phyloP scores from a whole-genome alignment of 2,888 invertebrate genomes.

The Drosophila greeni region DNA sequence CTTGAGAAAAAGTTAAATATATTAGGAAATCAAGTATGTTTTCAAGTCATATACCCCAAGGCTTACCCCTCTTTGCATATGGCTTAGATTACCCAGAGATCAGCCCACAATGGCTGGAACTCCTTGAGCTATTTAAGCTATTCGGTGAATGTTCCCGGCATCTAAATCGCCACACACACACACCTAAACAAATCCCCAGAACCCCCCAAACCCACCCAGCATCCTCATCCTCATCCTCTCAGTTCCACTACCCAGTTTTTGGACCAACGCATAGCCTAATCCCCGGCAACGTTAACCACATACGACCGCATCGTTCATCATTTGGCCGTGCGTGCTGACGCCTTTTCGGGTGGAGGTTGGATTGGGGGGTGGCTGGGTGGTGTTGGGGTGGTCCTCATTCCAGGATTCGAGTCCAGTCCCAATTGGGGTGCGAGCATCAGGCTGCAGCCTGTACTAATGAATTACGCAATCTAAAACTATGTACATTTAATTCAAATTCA shows the following conservation, averaged over 20 bases:
- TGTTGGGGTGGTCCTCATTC: not conserved
- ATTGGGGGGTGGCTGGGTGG: not conserved
- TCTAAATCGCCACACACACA: not conserved
- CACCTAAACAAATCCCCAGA: slow-evolving; percentile 24
- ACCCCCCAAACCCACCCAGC: slow-evolving; percentile 12
- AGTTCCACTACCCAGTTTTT: slow-evolving; percentile 2
- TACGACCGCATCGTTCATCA: slow-evolving; percentile 77
- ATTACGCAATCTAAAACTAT: slow-evolving; percentile 78
- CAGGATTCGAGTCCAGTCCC: not conserved
- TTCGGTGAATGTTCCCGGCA: slow-evolving; percentile 19
- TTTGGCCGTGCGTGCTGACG: slow-evolving; percentile 59
- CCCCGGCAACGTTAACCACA: slow-evolving; percentile 67
- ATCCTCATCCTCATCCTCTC: slow-evolving; percentile 16
- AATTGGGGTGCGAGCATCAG: slow-evolving; percentile 39
- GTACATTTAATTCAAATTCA: slow-evolving; percentile 77
- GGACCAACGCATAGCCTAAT: slow-evolving; percentile 39
- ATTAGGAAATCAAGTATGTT: not conserved
- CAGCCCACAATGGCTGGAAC: slow-evolving; percentile 7
- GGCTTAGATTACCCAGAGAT: slow-evolving; percentile 3
- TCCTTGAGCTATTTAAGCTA: slow-evolving; percentile 37
- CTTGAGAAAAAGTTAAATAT: not conserved
- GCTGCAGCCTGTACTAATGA: slow-evolving; percentile 75
- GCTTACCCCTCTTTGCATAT: not conserved
- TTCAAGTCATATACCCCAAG: not conserved
- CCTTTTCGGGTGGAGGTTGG: slow-evolving; percentile 16